Evolutionary conservation across 2,888 invertebrate species (phyloP).

Genomic region (Acleris emargana): DNA sequence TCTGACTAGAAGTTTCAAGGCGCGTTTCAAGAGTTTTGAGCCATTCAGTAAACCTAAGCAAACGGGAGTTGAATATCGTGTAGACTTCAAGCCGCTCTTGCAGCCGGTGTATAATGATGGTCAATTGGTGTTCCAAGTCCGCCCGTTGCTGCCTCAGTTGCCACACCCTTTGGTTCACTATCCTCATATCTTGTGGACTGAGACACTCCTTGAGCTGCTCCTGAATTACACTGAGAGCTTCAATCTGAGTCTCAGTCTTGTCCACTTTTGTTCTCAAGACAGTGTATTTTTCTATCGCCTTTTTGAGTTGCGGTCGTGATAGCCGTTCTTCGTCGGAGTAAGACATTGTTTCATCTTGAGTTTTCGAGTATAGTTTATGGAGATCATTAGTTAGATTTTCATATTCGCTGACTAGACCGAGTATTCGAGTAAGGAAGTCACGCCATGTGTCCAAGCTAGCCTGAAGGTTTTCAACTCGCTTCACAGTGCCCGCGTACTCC

Average conservation of each 20-base stretch:
- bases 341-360: slow-evolving; percentile 84
- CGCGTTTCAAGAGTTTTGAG: slow-evolving; percentile 87
- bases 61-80: slow-evolving; percentile 87
- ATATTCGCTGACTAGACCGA: slow-evolving; percentile 85
- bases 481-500: slow-evolving; percentile 90
- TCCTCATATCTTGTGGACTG: slow-evolving; percentile 92
- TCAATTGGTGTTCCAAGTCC: slow-evolving; percentile 91
- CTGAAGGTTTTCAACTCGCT: slow-evolving; percentile 90
- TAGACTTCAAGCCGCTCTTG: slow-evolving; percentile 89
- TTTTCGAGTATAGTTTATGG: slow-evolving; percentile 85
- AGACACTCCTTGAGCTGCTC: slow-evolving; percentile 93
- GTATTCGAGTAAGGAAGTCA: slow-evolving; percentile 88
- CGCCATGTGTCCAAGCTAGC: slow-evolving; percentile 93
- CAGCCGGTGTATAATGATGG: slow-evolving; percentile 87
- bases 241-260: slow-evolving; percentile 85
- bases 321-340: slow-evolving; percentile 82
- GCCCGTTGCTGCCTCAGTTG: slow-evolving; percentile 91
- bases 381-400: slow-evolving; percentile 85
- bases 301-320: slow-evolving; percentile 85
- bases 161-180: slow-evolving; percentile 90
- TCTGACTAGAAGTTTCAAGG: slow-evolving; percentile 83
- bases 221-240: slow-evolving; percentile 88
- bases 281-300: slow-evolving; percentile 85
- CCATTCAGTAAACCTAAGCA: slow-evolving; percentile 88
- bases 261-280: slow-evolving; percentile 84